Evolutionary conservation across 2,888 invertebrate species (phyloP), one percentile per base, ranked within the genome.

Genomic region (Parthenolecanium corni): DNA sequence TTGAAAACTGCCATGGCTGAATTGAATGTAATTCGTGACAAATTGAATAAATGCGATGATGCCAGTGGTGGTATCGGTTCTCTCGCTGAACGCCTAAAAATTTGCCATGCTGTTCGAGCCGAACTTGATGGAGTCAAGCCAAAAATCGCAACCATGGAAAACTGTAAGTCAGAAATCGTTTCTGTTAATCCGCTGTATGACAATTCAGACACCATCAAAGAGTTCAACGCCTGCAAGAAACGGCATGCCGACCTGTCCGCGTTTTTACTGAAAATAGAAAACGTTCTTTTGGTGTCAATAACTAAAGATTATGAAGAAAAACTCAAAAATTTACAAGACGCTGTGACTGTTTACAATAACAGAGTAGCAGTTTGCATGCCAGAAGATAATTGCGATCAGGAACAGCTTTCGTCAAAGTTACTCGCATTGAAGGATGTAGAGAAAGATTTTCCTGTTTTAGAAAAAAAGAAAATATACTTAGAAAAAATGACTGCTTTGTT

Each of bases 351-450:
- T 1, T 83, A 88, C 67, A 85, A 85, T 66, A 94, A 95, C 71
- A 94, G 94, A 74, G 83, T 91, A 1, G 79, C 83, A 14, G 94
- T 94, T 92, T 95, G 94, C 72, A 81, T 85, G 70, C 89, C 91
- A 0, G 93, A 94, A 71, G 81, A 85, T 1, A 83, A 85, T 36
- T 91, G 89, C 70, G 94, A 95, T 71, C 86, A 86, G 72, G 94
- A 93, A 72, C 92, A 91, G 71, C 78, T 94, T 25, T 91, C 94
- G 77, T 89, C 92, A 0, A 95, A 95, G 75, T 80, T 86, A 69
- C 83, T 86, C 1, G 85, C 89, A 0, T 73, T 93, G 38, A 76
- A 77, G 64, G 90, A 91, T 66, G 84, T 89, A 1, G 64, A 57
- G 47, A 54, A 18, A 23, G 65, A 64, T 23, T 23, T 65, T 18